phyloP scores from a whole-genome alignment of 2,797 vertebrate species.

The Champsocephalus gunnari region DNA sequence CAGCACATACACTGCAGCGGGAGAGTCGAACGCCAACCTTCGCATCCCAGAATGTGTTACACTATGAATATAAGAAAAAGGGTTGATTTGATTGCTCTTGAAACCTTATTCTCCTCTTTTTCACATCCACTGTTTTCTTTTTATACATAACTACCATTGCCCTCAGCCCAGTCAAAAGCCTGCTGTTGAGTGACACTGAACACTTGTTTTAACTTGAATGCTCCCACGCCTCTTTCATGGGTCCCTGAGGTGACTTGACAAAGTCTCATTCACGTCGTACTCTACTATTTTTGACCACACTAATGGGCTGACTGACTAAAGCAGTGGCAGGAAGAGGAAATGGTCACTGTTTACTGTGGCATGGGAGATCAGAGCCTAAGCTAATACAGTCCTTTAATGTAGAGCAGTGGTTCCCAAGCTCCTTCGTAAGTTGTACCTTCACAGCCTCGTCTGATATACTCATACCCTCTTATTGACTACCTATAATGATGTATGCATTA shows the following conservation, averaged over 20 bases:
- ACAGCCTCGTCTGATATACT: not conserved
- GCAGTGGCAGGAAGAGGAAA: slow-evolving; percentile 66
- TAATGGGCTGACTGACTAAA: slow-evolving; percentile 49
- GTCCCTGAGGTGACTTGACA: slow-evolving; percentile 62
- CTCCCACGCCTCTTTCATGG: slow-evolving; percentile 45
- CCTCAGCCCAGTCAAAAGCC: slow-evolving; percentile 59
- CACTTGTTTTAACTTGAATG: slow-evolving; percentile 65
- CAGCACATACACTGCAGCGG: slow-evolving; percentile 54
- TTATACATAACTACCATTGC: slow-evolving; percentile 14
- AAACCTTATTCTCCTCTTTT: slow-evolving; percentile 41
- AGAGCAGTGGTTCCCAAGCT: slow-evolving; percentile 17
- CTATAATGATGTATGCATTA: not conserved
- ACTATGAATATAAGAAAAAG: slow-evolving; percentile 1
- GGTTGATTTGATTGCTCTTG: not conserved
- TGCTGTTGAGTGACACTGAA: slow-evolving; percentile 64
- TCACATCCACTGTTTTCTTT: slow-evolving; percentile 38
- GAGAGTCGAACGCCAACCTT: slow-evolving; percentile 35
- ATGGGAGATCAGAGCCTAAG: slow-evolving; percentile 42
- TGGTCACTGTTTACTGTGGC: slow-evolving; percentile 54
- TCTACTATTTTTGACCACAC: slow-evolving; percentile 62
- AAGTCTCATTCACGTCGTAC: slow-evolving; percentile 69
- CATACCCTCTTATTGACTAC: not conserved
- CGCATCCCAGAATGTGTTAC: slow-evolving; percentile 12
- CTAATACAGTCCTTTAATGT: slow-evolving; percentile 47
- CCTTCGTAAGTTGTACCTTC: not conserved